Evolutionary conservation across 2,797 vertebrate genomes (phyloP), one percentile per base, ranked within the genome.

Genomic region (Echiichthys vipera): DNA sequence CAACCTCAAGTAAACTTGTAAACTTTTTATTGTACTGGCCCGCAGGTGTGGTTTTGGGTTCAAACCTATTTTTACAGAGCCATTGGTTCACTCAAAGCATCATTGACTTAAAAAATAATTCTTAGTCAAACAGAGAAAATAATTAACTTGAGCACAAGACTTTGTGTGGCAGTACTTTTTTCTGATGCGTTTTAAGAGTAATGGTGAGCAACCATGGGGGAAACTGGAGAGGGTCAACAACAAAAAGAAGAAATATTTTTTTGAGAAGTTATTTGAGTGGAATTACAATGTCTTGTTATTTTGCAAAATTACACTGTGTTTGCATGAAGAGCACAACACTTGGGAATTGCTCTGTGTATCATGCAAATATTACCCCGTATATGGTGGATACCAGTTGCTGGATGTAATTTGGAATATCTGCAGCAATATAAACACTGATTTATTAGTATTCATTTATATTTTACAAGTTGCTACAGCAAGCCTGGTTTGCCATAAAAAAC

Each of bases 221-320:
- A 93, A 93, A 91, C 90, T 91, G 83, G 70, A 90, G 86, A 88
- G 84, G 67, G 76, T 77, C 86, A 80, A 86, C 72, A 87, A 88
- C 72, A 88, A 87, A 92, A 88, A 89, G 83, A 89, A 83, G 57
- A 87, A 90, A 91, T 87, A n/a, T 74, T 84, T 88, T 83, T 80
- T 71, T 68, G 77, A 67, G 81, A 85, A 83, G 77, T 85, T 83
- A 84, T 87, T 86, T 82, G 73, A 85, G 86, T 84, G 65, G 80
- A 93, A 91, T 90, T 85, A 87, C 77, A 93, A 90, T 90, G 86
- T 84, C 59, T 84, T 85, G 80, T 83, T 85, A 81, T 86, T 90
- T 90, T 84, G 80, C 62, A 54, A 87, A 84, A 89, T 81, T 78
- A 87, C 85, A 73, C 81, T 72, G 81, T 65, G 77, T 89, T 91